phyloP scores from a whole-genome alignment of 2,797 vertebrate species.

The Phalanger gymnotis region DNA sequence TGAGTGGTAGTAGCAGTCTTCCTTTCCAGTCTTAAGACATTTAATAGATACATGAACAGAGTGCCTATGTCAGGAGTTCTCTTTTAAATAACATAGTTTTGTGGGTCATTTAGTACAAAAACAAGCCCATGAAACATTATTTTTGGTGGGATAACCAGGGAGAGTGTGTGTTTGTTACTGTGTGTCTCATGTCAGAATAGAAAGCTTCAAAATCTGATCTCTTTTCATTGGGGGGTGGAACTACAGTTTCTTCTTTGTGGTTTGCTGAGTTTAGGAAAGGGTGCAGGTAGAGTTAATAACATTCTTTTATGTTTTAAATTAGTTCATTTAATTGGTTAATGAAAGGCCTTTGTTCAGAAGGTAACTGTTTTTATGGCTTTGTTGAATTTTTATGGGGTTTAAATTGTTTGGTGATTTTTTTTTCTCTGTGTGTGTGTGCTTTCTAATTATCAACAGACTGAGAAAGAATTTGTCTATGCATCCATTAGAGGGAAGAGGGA shows the following conservation, averaged over 20 bases:
- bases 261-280: conserved; percentile 36
- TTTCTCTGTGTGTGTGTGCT: conserved; percentile 32
- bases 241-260: neutral
- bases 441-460: conserved; percentile 62
- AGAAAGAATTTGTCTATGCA: conserved; percentile 60
- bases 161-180: neutral
- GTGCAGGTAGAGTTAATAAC: neutral
- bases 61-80: neutral
- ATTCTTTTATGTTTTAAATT: conserved; percentile 9
- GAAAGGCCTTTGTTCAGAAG: conserved; percentile 54
- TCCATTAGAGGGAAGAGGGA: conserved; percentile 64
- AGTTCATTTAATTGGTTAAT: conserved; percentile 37
- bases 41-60: neutral
- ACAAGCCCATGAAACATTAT: neutral
- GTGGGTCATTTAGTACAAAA: neutral
- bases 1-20: neutral
- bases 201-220: neutral
- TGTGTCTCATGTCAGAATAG: neutral
- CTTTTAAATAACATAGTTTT: neutral
- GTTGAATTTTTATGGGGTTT: conserved; percentile 46
- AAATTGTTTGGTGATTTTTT: conserved; percentile 42
- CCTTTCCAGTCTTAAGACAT: neutral
- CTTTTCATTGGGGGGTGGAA: neutral
- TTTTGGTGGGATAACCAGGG: neutral
- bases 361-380: conserved; percentile 46